Base-by-base conservation (phyloP, 2,888 invertebrate species). In the Toxonevra muliebris region DNA sequence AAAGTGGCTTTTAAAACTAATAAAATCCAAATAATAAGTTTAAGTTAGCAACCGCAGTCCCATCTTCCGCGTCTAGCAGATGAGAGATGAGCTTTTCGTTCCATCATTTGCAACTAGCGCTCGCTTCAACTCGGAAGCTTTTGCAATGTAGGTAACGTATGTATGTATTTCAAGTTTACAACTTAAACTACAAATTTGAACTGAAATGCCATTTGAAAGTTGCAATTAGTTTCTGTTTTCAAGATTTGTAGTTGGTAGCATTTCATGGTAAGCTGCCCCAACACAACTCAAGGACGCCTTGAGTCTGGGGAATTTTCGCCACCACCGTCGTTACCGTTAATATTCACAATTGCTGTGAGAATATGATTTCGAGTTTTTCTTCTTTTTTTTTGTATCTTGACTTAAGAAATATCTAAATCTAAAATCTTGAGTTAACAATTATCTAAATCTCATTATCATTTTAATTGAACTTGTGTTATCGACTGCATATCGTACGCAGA, bases 381-480 rank as follows among this genome's bases (percentile, higher is more conserved):
- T 12, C 45, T 45, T 48, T 48, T 48, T 48, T 30, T 30, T 30
- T 30, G 7, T 30, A 30, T 4, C 7, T 30, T 30, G 30, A 30
- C 7, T 30, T 30, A 2, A 30, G 30, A 30, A 30, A 30, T 30
- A 30, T 30, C 7, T 30, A 30, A 30, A 4, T 30, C 30, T 30
- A 30, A 7, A n/a, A n/a, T n/a, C 30, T 30, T 2, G 30, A 30
- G 30, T 7, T 30, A n/a, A n/a, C n/a, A n/a, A n/a, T 30, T 30
- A 30, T 30, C 30, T 30, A 30, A 30, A 30, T 30, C 30, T 30
- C 30, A 30, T 30, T 30, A 30, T 30, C 7, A 30, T 48, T 48
- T 55, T 57, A 64, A 64, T 64, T 64, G 57, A 64, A 57, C 55
- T 64, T 48, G 64, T 64, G 55, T 48, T 64, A 64, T 64, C 64